Percentiles rank a stretch among this genome's conserved stretches.
phyloP scores from a whole-genome alignment of 2,888 invertebrate genomes.

The Hypomecis punctinalis region DNA sequence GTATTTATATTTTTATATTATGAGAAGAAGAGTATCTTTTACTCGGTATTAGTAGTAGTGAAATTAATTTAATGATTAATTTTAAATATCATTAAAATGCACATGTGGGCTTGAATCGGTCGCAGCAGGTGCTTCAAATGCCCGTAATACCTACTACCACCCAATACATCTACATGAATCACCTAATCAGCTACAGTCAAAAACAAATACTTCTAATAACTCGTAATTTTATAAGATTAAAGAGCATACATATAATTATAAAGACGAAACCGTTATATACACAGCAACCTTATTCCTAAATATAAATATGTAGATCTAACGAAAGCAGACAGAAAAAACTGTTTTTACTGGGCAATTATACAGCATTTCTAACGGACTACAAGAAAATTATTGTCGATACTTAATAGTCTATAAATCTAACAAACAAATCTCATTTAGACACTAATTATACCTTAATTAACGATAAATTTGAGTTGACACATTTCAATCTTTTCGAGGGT shows the following conservation, averaged over 20 bases:
- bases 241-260: constrained; percentile 8
- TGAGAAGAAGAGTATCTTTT: too few species aligned
- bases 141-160: background rate
- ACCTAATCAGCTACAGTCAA: background rate
- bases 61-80: too few species aligned
- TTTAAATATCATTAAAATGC: too few species aligned
- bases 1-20: too few species aligned
- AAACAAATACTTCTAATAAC: constrained; percentile 3
- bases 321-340: constrained; percentile 9
- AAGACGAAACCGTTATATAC: constrained; percentile 31
- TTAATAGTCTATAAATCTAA: constrained; percentile 17
- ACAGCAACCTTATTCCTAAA: constrained; percentile 21
- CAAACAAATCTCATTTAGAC: constrained; percentile 13
- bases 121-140: too few species aligned
- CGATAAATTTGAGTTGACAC: constrained; percentile 21
- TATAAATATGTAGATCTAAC: constrained; percentile 6
- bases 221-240: constrained; percentile 6
- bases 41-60: too few species aligned
- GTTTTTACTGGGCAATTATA: constrained; percentile 18
- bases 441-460: constrained; percentile 1
- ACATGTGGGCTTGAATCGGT: too few species aligned
- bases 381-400: constrained; percentile 24
- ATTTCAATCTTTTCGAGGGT: constrained; percentile 20
- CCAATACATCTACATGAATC: constrained; percentile 13
- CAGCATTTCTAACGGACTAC: constrained; percentile 19